These are phyloP conservation scores for Dryobates pubescens DNA, from an alignment of 2,797 vertebrate species.

Conservation along the genomic window DNA sequence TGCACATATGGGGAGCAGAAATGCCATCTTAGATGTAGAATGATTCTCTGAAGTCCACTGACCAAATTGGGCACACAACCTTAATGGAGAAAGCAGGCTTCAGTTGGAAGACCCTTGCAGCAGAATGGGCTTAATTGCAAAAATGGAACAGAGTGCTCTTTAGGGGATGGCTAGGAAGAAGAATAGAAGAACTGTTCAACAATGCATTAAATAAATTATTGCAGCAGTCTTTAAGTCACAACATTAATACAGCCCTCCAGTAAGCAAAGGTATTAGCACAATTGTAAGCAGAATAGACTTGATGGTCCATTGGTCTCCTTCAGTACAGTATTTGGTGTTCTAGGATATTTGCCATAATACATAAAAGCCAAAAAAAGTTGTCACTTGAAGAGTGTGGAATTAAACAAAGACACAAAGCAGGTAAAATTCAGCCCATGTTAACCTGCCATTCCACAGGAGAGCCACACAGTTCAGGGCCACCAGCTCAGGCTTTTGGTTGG, in stretches of 20 bases:
- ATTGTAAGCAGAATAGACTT: conserved; percentile 55
- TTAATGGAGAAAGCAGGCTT: not conserved
- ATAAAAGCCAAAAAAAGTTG: conserved; percentile 48
- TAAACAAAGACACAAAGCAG: conserved; percentile 63
- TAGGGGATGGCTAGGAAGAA: conserved; percentile 16
- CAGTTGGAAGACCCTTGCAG: not conserved
- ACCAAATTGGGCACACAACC: not conserved
- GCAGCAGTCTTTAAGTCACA: conserved; percentile 13
- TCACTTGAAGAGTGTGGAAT: not conserved
- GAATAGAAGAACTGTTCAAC: conserved; percentile 20
- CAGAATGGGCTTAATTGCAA: not conserved
- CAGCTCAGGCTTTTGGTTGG: conserved; percentile 1
- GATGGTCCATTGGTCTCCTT: conserved; percentile 57
- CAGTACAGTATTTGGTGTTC: conserved; percentile 54
- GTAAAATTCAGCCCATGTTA: conserved; percentile 55
- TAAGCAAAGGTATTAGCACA: conserved; percentile 26
- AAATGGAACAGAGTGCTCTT: not conserved
- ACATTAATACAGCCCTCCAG: conserved; percentile 17
- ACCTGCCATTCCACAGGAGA: conserved; percentile 40
- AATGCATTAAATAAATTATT: conserved; percentile 15
- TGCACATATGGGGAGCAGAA: not conserved
- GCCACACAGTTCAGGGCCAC: not conserved
- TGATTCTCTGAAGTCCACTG: not conserved
- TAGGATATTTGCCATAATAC: conserved; percentile 62
- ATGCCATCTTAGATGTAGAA: not conserved